phyloP scores from a whole-genome alignment of 1,140 invertebrate genomes.

The Neodiprion virginianus region DNA sequence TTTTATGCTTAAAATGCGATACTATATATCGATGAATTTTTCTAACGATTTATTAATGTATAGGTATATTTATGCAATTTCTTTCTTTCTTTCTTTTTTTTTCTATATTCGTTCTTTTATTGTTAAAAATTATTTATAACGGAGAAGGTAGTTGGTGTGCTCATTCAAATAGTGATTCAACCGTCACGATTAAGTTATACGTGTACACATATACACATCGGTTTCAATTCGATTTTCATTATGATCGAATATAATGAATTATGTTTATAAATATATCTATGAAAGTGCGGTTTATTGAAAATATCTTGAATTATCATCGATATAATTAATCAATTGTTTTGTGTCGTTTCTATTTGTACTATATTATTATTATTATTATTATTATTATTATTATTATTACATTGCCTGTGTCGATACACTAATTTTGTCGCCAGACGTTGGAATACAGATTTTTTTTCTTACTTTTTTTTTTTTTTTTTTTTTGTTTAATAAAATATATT shows the following conservation, averaged over 20 bases:
- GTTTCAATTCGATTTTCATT: too few relatives aligned
- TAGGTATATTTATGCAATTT: too few relatives aligned
- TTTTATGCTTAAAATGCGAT: too few relatives aligned
- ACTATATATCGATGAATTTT: too few relatives aligned
- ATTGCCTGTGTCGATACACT: conserved; percentile 38
- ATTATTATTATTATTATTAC: conserved; percentile 17
- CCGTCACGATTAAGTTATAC: neutral
- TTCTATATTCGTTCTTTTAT: neutral
- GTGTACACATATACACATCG: too few relatives aligned
- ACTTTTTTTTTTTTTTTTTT: neutral
- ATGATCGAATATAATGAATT: neutral
- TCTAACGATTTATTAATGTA: too few relatives aligned
- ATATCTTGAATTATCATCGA: neutral
- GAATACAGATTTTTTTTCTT: neutral
- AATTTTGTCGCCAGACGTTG: neutral
- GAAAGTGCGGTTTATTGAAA: neutral
- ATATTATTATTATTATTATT: conserved; percentile 29
- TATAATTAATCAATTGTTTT: conserved; percentile 34
- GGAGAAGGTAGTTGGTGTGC: neutral
- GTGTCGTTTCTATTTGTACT: conserved; percentile 41
- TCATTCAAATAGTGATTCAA: neutral
- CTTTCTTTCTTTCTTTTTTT: too few relatives aligned
- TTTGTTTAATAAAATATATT: neutral
- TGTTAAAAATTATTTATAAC: conserved; percentile 2
- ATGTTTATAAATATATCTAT: neutral